Evolutionary conservation across 2,888 invertebrate genomes (phyloP).

Genomic region (Aelia acuminata): DNA sequence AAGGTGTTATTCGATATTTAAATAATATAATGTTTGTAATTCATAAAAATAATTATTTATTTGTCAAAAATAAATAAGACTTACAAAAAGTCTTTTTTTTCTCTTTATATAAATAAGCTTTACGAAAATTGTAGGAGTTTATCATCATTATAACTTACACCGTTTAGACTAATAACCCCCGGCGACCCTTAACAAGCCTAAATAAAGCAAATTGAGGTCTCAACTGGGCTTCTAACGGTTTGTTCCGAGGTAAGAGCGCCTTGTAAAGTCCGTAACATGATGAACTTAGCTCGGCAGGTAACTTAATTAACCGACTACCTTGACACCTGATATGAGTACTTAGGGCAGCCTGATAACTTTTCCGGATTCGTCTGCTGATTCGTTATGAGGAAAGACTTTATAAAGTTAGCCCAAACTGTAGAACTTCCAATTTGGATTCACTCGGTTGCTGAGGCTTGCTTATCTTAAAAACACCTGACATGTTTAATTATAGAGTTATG

Average conservation of each 20-base stretch:
- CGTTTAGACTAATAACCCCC: not conserved
- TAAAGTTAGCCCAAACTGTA: not conserved
- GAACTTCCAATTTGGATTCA: not conserved
- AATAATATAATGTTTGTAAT: too few relatives aligned
- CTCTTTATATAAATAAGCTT: too few relatives aligned
- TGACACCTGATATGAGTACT: conserved; percentile 26
- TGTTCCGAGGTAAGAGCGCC: not conserved
- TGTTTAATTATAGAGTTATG: not conserved
- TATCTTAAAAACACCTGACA: not conserved
- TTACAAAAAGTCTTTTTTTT: too few relatives aligned
- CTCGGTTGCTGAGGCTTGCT: not conserved
- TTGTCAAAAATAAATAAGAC: too few relatives aligned
- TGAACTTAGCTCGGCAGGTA: not conserved
- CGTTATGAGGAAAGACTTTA: not conserved
- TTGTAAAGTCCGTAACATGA: not conserved
- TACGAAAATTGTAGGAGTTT: too few relatives aligned
- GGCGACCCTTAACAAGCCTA: not conserved
- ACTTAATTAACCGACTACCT: conserved; percentile 10
- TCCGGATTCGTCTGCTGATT: conserved; percentile 7
- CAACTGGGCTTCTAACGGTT: not conserved
- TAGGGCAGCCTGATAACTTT: conserved; percentile 17
- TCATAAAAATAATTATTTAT: too few relatives aligned
- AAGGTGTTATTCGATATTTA: too few relatives aligned
- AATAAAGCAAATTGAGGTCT: conserved; percentile 6
- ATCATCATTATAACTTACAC: not conserved